Percentiles rank a stretch among this genome's conserved stretches.
phyloP scores from a whole-genome alignment of 35 echinoderm and acorn worm species.

The Lytechinus pictus region DNA sequence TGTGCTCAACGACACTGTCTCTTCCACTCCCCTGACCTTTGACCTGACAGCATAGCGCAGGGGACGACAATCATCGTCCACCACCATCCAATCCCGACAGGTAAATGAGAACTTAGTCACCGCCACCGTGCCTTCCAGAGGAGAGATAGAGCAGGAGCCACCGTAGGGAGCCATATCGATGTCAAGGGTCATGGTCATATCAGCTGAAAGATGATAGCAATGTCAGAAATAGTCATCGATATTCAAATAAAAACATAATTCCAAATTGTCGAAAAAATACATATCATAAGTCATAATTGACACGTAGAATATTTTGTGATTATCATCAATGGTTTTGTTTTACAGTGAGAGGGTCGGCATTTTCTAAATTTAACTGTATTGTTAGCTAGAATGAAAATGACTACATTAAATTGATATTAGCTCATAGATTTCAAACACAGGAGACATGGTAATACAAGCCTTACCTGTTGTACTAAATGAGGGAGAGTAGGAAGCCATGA shows the following conservation, averaged over 20 bases:
- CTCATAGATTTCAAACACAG: too few species aligned
- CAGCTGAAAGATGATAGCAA: background rate
- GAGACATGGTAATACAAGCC: background rate
- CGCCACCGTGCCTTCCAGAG: constrained; percentile 10
- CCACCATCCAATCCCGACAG: constrained; percentile 10
- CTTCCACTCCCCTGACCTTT: background rate
- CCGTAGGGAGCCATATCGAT: background rate
- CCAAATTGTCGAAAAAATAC: too few species aligned
- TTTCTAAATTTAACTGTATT: too few species aligned
- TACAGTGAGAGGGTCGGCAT: too few species aligned
- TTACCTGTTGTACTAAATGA: background rate
- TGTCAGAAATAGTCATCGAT: background rate
- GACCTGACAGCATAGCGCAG: background rate
- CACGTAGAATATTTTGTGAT: too few species aligned
- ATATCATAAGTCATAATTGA: too few species aligned
- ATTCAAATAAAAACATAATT: too few species aligned
- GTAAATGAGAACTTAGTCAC: background rate
- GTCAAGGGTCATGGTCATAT: background rate
- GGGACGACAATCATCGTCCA: background rate
- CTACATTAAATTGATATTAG: too few species aligned
- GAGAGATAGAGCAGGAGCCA: background rate
- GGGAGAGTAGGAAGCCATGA: background rate
- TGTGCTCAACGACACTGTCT: background rate
- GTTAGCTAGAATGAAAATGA: too few species aligned
- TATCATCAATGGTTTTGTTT: too few species aligned